Evolutionary conservation across 2,888 invertebrate genomes (phyloP).

Genomic region (Reticulitermes lucifugus): DNA sequence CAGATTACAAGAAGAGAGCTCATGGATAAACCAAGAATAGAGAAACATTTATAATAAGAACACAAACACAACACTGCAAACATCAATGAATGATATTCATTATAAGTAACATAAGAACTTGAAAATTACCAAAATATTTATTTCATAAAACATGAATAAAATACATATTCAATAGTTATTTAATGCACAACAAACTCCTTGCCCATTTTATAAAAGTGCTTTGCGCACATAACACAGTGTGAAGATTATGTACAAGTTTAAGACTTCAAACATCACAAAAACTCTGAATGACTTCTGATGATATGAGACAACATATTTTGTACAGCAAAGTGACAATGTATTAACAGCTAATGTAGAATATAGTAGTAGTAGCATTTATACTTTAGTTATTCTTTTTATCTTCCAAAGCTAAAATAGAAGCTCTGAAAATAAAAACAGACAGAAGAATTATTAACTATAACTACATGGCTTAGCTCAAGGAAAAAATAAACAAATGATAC

Average conservation of each 20-base stretch:
- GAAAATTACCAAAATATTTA: slow-evolving; percentile 30
- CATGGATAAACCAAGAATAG: too few species aligned
- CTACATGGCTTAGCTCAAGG: background rate
- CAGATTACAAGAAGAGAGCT: too few species aligned
- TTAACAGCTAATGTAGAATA: too few species aligned
- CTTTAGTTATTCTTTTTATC: background rate
- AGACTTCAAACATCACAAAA: background rate
- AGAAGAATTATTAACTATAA: slow-evolving; percentile 14
- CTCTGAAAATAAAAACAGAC: slow-evolving; percentile 21
- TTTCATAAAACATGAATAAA: slow-evolving; percentile 44
- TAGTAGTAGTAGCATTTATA: too few species aligned
- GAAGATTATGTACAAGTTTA: background rate
- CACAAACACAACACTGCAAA: too few species aligned
- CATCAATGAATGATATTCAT: too few species aligned
- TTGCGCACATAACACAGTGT: background rate
- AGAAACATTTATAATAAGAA: too few species aligned
- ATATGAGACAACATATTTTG: background rate
- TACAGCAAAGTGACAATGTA: background rate
- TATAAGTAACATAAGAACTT: background rate
- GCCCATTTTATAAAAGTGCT: background rate
- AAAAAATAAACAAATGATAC: background rate
- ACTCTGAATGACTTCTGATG: background rate
- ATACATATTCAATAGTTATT: slow-evolving; percentile 42
- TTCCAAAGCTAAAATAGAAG: slow-evolving; percentile 31
- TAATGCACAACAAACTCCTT: slow-evolving; percentile 36